Base-by-base conservation (phyloP, 2,888 invertebrate genomes). In the Synanthedon andrenaeformis region DNA sequence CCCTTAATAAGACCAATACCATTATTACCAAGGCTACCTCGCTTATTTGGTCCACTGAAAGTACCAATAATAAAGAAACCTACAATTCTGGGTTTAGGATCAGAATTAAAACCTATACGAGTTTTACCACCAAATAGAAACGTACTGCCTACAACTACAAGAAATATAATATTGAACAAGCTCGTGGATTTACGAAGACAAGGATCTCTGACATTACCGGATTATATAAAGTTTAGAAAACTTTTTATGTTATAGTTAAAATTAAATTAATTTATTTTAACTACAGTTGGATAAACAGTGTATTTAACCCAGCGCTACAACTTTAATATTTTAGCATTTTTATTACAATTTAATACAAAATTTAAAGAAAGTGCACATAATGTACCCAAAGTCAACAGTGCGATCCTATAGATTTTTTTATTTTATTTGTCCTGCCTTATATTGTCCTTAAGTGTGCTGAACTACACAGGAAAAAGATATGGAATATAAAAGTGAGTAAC, bases 201-300 rank as follows among this genome's bases (percentile, higher is more conserved):
- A 53, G 79, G 82, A 0, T 66, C 71, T 0, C 54, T 83, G 51
- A 72, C 76, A 0, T 61, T 68, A 2, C 57, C 65, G 1, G 76
- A 81, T 54, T 78, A 67, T 62, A 41, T 69, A 14, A 66, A 66
- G 49, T 75, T 79, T 57, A 76, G 67, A 55, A 78, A 70, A 54
- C 52, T 81, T 12, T 58, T 79, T 12, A 52, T 10, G 35, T 35
- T 10, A 35, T 35, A 35, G 35, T 35, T 35, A 35, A 1, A 35
- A 35, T 35, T 10, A 35, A 35, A 35, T 35, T 35, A 3, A 35
- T 35, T 35, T 35, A 10, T 35, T 35, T 35, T 35, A 35, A 35
- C 6, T 35, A 35, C 3, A 35, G 10, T 35, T 35, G 35, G 8
- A 35, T 35, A 35, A 8, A 10, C 35, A 10, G 35, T 35, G 28